Evolutionary conservation across 1,140 invertebrate genomes (phyloP), one percentile per base, ranked within the genome.

Genomic region (Tetraneura akinire): DNA sequence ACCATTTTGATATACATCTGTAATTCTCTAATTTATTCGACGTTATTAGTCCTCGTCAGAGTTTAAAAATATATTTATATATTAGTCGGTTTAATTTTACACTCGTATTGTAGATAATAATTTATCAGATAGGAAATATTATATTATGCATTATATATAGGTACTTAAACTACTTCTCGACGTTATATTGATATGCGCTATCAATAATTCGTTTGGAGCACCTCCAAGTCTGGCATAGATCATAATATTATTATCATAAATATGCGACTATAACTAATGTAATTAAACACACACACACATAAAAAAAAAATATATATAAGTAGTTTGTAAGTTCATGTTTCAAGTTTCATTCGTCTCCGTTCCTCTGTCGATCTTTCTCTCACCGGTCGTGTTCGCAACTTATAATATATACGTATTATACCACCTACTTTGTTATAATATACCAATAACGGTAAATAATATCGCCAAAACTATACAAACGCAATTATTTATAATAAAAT

Each of bases 91-190:
- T 37, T 21, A 37, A 32, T n/a, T 66, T 3, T 42, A 9, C n/a
- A 10, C 18, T 42, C 32, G 62, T 32, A 37, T 14, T 32, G 23
- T n/a, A n/a, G n/a, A n/a, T n/a, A 32, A 45, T 66, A 66, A 66
- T 45, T 66, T 45, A 51, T 71, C 13, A 51, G 47, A 71, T 45
- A 45, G 68, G 47, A 51, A 71, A 71, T n/a, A n/a, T n/a, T n/a
- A n/a, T n/a, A n/a, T 71, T 49, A 21, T 71, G 64, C 13, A 45
- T 45, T 45, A 13, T 37, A 4, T 29, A 70, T 37, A 37, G 3
- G 3, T 37, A 37, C 8, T 37, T 37, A 37, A 4, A 37, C 32
- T 29, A 71, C 68, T 26, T 71, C 29, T 71, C 21, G 26, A 14
- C 42, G 21, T n/a, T n/a, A 14, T 47, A 14, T 47, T 47, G 37